phyloP scores from a whole-genome alignment of 2,888 invertebrate species.

The Cenopis cana region DNA sequence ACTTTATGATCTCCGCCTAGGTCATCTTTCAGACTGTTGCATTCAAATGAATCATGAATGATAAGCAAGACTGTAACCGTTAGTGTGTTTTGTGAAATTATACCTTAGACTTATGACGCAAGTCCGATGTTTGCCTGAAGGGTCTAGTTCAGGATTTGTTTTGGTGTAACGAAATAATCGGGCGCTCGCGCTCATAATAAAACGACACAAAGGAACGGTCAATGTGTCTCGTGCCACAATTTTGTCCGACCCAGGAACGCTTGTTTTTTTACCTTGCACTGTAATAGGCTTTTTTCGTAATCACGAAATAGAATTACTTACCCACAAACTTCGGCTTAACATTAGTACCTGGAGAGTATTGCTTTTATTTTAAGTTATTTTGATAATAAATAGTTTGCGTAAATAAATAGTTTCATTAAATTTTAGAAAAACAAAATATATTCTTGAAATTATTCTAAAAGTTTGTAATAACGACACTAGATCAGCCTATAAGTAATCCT shows the following conservation, averaged over 20 bases:
- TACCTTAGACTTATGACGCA: conserved; percentile 41
- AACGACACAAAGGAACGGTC: conserved; percentile 74
- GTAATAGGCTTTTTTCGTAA: conserved; percentile 62
- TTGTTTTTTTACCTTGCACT: conserved; percentile 60
- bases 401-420: too few species aligned
- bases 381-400: too few species aligned
- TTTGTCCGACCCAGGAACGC: conserved; percentile 59
- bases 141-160: conserved; percentile 57
- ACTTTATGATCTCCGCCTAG: conserved; percentile 45
- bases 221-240: conserved; percentile 81
- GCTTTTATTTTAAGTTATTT: too few species aligned
- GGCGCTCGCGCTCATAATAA: conserved; percentile 65
- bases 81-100: conserved; percentile 40
- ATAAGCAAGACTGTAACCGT: conserved; percentile 47
- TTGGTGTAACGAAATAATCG: conserved; percentile 69
- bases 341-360: too few species aligned
- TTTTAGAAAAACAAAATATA: neutral
- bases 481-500: neutral
- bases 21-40: conserved; percentile 35
- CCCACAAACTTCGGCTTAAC: neutral
- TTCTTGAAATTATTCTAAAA: neutral
- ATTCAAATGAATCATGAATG: conserved; percentile 47
- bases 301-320: conserved; percentile 55
- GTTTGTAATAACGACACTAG: neutral
- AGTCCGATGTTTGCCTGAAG: conserved; percentile 43